Evolutionary conservation across 2,888 invertebrate genomes (phyloP).

Genomic region (Axea sp.): DNA sequence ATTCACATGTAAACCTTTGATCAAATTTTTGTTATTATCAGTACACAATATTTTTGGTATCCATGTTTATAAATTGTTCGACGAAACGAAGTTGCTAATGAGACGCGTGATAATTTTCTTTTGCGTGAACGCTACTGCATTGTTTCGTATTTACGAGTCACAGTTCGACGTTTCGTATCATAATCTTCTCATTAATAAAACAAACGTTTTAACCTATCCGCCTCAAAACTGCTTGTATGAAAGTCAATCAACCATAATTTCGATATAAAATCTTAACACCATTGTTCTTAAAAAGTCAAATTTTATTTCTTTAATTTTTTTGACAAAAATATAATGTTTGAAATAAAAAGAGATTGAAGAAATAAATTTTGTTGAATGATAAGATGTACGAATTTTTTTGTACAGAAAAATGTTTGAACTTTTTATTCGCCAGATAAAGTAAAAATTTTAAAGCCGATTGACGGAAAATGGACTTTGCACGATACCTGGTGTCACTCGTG

Average conservation of each 20-base stretch:
- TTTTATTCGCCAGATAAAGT: too few relatives aligned
- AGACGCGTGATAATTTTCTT: slow-evolving; percentile 48
- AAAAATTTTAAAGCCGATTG: slow-evolving; percentile 62
- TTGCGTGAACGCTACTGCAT: slow-evolving; percentile 49
- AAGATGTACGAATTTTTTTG: too few relatives aligned
- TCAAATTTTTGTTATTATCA: too few relatives aligned
- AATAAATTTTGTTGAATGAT: too few relatives aligned
- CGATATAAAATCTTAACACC: slow-evolving; percentile 17
- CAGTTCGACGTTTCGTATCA: slow-evolving; percentile 52
- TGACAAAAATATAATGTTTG: too few relatives aligned
- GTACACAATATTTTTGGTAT: too few relatives aligned
- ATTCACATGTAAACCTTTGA: too few relatives aligned
- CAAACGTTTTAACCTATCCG: slow-evolving; percentile 59
- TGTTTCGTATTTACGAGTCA: slow-evolving; percentile 60
- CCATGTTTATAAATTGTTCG: slow-evolving; percentile 19
- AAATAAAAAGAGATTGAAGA: too few relatives aligned
- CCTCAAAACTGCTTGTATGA: slow-evolving; percentile 42
- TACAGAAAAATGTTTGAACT: too few relatives aligned
- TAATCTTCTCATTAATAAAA: slow-evolving; percentile 61
- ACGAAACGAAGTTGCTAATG: slow-evolving; percentile 46
- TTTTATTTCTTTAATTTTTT: too few relatives aligned
- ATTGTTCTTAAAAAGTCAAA: too few relatives aligned
- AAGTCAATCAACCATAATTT: slow-evolving; percentile 39
- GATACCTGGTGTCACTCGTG: slow-evolving; percentile 68
- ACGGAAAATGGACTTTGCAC: slow-evolving; percentile 69